Base-by-base conservation (phyloP, 1,140 invertebrate genomes). In the Hyphantria cunea region DNA sequence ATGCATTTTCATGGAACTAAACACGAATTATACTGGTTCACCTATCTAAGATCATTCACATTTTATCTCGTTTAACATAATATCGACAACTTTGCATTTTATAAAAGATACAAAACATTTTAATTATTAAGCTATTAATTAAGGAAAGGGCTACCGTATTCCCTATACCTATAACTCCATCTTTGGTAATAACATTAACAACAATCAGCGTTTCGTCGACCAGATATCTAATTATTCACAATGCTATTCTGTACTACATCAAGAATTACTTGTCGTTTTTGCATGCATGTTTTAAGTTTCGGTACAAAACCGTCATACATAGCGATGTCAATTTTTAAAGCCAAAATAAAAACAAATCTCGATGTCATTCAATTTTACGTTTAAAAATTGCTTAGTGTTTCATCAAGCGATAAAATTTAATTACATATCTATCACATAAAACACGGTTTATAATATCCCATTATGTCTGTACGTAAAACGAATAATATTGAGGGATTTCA, bases 71-170 rank as follows among this genome's bases (percentile, higher is more conserved):
- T 66, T 82, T 64, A 86, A 84, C 79, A 80, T 75, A 84, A 81
- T 74, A 75, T 74, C 55, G 50, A 74, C 76, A 78, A 79, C 71
- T 80, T 80, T 81, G 79, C 80, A 76, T 81, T 84, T 82, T 87
- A 88, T 78, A 88, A 88, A 88, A 86, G 75, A 84, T 88, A 90
- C 84, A 87, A 90, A 88, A 88, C 76, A 82, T 84, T 81, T 84
- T 65, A 72, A 84, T 80, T 71, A 84, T 78, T 85, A 88, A 84
- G 79, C 84, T 88, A 88, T 72, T 73, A 76, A 88, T 72, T 73
- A 76, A 75, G 77, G 84, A 70, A 74, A 80, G 76, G 74, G 76
- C 68, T 72, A 73, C 74, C 68, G 72, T 74, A 77, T 66, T 76
- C 72, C 73, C 72, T 74, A 64, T 66, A 77, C 66, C 75, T 73